Percentiles rank a stretch among this genome's conserved stretches.
Evolutionary conservation across 2,113 vertebrate genomes (phyloP).

Genomic region (Ciconia stormi): DNA sequence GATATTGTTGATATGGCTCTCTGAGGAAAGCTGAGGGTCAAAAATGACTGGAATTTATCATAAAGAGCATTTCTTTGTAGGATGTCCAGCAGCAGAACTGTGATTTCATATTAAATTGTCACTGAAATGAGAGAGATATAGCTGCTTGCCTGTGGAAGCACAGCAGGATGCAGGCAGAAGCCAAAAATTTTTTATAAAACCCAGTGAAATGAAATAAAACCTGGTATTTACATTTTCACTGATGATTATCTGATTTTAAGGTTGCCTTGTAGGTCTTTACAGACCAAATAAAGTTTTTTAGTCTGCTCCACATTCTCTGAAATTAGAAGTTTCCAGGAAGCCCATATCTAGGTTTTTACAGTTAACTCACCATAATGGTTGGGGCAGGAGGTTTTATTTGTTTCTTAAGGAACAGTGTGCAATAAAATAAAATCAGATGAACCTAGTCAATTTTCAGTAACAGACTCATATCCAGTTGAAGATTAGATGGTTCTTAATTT

Average conservation of each 20-base stretch:
- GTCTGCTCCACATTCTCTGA: not conserved
- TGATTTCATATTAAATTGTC: conserved; percentile 61
- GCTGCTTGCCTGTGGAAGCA: not conserved
- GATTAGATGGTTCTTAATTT: not conserved
- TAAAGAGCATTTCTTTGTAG: conserved; percentile 57
- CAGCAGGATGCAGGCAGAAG: not conserved
- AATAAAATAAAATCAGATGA: not conserved
- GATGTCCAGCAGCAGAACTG: conserved; percentile 44
- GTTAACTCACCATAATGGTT: not conserved
- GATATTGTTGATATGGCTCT: conserved; percentile 67
- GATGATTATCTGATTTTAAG: not conserved
- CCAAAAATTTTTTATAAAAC: conserved; percentile 24
- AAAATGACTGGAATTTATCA: conserved; percentile 72
- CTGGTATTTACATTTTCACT: conserved; percentile 32
- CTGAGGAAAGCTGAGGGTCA: conserved; percentile 69
- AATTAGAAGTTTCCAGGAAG: not conserved
- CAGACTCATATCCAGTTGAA: not conserved
- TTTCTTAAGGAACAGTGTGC: not conserved
- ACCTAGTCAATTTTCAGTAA: not conserved
- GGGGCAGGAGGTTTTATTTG: not conserved
- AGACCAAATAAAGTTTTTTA: not conserved
- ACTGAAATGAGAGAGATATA: conserved; percentile 38
- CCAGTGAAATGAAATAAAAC: conserved; percentile 27
- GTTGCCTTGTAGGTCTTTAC: not conserved
- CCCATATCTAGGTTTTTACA: not conserved